Evolutionary conservation across 2,888 invertebrate species (phyloP).

Genomic region (Heliconius ismenius): DNA sequence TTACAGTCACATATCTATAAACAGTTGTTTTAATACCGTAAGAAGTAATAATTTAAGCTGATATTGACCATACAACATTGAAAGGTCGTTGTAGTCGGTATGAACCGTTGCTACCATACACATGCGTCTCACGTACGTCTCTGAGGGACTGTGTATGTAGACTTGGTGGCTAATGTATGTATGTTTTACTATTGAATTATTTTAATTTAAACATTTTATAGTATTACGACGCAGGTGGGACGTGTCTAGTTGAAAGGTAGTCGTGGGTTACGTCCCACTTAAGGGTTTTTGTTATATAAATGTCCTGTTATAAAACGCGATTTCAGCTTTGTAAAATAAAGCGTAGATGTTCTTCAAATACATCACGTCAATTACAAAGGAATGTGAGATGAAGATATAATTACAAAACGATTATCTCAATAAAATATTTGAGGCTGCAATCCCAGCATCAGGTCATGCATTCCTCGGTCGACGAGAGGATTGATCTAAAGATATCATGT

Average conservation of each 20-base stretch:
- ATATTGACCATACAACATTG: not conserved
- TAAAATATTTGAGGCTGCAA: slow-evolving; percentile 12
- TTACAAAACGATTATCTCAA: slow-evolving; percentile 17
- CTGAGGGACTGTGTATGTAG: not conserved
- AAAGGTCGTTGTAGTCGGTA: slow-evolving; percentile 9
- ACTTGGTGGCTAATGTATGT: slow-evolving; percentile 1
- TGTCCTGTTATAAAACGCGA: not conserved
- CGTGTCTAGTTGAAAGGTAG: not conserved
- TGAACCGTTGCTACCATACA: not conserved
- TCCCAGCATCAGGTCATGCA: slow-evolving; percentile 11
- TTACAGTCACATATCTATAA: not conserved
- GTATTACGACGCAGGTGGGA: not conserved
- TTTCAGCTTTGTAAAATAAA: not conserved
- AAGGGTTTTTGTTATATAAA: not conserved
- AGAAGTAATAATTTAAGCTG: not conserved
- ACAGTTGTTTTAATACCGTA: not conserved
- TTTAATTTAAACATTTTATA: slow-evolving; percentile 2
- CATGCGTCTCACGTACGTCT: slow-evolving; percentile 10
- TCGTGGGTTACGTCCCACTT: not conserved
- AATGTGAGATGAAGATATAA: slow-evolving; percentile 14
- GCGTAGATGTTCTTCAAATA: not conserved
- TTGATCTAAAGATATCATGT: slow-evolving; percentile 1
- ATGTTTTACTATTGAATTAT: slow-evolving; percentile 14
- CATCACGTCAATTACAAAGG: slow-evolving; percentile 10
- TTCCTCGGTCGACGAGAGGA: slow-evolving; percentile 2